phyloP scores from a whole-genome alignment of 2,797 vertebrate species.

The Chelonia mydas region DNA sequence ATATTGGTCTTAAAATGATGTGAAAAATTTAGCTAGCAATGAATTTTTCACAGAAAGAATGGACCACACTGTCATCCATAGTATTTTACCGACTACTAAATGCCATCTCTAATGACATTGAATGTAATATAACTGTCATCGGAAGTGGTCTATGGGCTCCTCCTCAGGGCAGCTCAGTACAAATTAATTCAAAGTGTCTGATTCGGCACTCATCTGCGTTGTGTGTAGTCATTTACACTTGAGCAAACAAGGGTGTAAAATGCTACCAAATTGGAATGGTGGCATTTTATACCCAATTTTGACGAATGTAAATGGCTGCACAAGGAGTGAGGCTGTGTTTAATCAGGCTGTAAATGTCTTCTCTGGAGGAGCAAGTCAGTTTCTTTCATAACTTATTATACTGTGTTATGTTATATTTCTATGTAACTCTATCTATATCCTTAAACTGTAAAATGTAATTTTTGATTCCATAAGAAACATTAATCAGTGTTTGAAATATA shows the following conservation, averaged over 20 bases:
- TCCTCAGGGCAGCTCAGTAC: background rate
- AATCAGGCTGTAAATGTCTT: background rate
- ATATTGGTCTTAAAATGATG: background rate
- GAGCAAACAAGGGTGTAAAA: background rate
- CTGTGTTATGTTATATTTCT: slow-evolving; percentile 5
- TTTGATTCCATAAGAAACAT: slow-evolving; percentile 1
- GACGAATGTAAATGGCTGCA: rapidly evolving
- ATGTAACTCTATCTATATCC: background rate
- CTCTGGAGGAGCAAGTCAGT: background rate
- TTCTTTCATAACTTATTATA: background rate
- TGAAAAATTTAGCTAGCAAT: background rate
- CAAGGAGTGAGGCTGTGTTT: background rate
- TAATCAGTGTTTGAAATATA: slow-evolving; percentile 37
- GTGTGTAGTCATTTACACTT: background rate
- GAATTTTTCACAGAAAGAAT: background rate
- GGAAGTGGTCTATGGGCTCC: background rate
- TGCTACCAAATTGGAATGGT: background rate
- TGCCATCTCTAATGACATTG: background rate
- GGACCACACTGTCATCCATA: background rate
- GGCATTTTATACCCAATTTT: background rate
- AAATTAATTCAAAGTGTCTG: background rate
- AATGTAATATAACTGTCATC: background rate
- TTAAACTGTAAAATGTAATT: background rate
- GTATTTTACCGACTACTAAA: background rate
- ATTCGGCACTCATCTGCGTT: background rate